phyloP scores from a whole-genome alignment of 1,140 invertebrate genomes.

The Drosophila bocqueti region DNA sequence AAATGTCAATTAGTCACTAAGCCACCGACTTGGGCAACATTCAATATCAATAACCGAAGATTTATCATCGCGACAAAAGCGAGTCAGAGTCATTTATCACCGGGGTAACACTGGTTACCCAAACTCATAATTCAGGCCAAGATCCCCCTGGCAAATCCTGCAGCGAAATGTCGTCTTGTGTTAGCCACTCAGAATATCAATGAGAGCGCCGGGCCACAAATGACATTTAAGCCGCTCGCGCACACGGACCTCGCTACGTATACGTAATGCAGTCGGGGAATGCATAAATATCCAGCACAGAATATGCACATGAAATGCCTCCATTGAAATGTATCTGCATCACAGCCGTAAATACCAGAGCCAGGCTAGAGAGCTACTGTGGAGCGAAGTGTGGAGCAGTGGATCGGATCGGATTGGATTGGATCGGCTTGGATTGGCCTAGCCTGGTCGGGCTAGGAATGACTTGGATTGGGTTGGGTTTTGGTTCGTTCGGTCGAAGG shows the following conservation, averaged over 20 bases:
- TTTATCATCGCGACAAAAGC: conserved; percentile 55
- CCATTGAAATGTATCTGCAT: conserved; percentile 37
- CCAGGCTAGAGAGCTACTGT: conserved; percentile 13
- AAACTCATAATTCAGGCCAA: conserved; percentile 27
- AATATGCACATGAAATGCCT: conserved; percentile 34
- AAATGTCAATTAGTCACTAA: conserved; percentile 48
- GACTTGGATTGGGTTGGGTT: conserved; percentile 5
- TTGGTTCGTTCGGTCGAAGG: conserved; percentile 2
- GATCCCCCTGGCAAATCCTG: conserved; percentile 31
- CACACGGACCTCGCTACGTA: conserved; percentile 39
- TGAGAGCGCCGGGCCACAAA: conserved; percentile 55
- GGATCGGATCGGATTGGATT: conserved; percentile 31
- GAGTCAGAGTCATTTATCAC: conserved; percentile 51
- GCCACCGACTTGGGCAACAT: conserved; percentile 17
- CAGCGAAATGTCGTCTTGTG: conserved; percentile 43
- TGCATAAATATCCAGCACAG: conserved; percentile 40
- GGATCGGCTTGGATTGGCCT: background rate
- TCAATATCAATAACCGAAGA: conserved; percentile 26
- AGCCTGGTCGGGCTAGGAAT: background rate
- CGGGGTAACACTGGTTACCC: background rate
- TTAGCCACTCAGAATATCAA: conserved; percentile 67
- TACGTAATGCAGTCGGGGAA: conserved; percentile 44
- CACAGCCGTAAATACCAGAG: conserved; percentile 61
- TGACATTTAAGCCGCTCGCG: conserved; percentile 62
- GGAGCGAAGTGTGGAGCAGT: conserved; percentile 24